Evolutionary conservation across 2,113 vertebrate genomes (phyloP), one percentile per base, ranked within the genome.

Genomic region (Centropus unirufus): DNA sequence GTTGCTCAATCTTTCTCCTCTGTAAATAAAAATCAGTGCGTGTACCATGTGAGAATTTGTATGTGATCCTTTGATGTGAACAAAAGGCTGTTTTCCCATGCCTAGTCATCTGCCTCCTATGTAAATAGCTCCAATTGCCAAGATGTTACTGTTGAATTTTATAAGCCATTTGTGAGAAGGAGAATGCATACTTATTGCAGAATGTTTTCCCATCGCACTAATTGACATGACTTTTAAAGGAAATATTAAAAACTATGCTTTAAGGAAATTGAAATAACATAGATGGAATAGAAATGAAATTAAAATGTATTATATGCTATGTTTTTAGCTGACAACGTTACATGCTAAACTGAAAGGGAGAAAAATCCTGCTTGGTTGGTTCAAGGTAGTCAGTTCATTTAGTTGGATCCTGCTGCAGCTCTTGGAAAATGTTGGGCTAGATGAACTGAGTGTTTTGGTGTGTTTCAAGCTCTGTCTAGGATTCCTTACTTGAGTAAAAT

Each of bases 41-140:
- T 74, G 82, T 80, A 85, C 63, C 63, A 94, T 57, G 90, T 96
- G 94, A 97, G 91, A 96, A 92, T 42, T 95, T 88, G 67, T 90
- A 69, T 86, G 92, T 61, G 52, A 68, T 12, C 84, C 91, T 97
- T 95, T 96, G 96, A 96, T 89, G 93, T 90, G 93, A 96, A 89
- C 83, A 94, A 87, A 94, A 90, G 88, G 85, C 94, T 97, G 80
- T 73, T 87, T 97, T 97, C 96, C 95, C 95, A 97, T 97, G 96
- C 90, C 93, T 94, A 92, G 90, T 96, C 92, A 97, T 97, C 87
- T 23, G 17, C 64, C 87, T 93, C 90, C 89, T 96, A 95, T 95
- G 95, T 96, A 95, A 97, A 96, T 95, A 97, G 32, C 57, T 76
- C n/a, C 59, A 74, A 87, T 94, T 96, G 93, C 95, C 95, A 97